Evolutionary conservation across 2,113 vertebrate species (phyloP).

Genomic region (Herpailurus yagouaroundi): DNA sequence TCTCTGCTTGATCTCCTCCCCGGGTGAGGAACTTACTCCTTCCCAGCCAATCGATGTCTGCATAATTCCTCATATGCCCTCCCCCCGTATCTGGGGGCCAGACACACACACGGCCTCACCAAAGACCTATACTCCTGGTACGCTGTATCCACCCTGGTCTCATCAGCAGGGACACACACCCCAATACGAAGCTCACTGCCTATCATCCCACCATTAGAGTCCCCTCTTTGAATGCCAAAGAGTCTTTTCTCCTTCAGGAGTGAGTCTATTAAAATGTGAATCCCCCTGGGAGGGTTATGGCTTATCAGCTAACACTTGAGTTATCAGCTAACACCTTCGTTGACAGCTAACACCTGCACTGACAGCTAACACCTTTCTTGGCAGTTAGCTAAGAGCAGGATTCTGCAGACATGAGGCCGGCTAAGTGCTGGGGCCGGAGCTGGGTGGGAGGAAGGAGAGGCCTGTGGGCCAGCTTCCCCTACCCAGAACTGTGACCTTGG

Average conservation of each 20-base stretch:
- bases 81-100: background rate
- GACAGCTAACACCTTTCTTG: constrained; percentile 69
- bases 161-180: background rate
- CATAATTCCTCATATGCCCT: background rate
- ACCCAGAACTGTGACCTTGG: background rate
- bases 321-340: constrained; percentile 66
- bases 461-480: background rate
- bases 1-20: background rate
- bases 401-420: constrained; percentile 24
- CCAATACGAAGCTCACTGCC: background rate
- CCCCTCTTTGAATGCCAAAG: background rate
- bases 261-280: constrained; percentile 76
- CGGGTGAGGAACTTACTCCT: background rate
- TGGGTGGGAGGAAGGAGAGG: background rate
- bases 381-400: constrained; percentile 61
- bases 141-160: background rate
- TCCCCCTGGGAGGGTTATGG: constrained; percentile 66
- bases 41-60: background rate
- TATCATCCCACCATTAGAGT: background rate
- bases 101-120: background rate
- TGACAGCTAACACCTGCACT: constrained; percentile 69
- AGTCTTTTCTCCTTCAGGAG: constrained; percentile 52
- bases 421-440: background rate
- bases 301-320: constrained; percentile 73
- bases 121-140: background rate